A percentile compares a stretch with the other conserved stretches of the same genome.
These are phyloP conservation scores for Patella vulgata DNA, from an alignment of 1,140 invertebrate species.

Conservation along the genomic window DNA sequence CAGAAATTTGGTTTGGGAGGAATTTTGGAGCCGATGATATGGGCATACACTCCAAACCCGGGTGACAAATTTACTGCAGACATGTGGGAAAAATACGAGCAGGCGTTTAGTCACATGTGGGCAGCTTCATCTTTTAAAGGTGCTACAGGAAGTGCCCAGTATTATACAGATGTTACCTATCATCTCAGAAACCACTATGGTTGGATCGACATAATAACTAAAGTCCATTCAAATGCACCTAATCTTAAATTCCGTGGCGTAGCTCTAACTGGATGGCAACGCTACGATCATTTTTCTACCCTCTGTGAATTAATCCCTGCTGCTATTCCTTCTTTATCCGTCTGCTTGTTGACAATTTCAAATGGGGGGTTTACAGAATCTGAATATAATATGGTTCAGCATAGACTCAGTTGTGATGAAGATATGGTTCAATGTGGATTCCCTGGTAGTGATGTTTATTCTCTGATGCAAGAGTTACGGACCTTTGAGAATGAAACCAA, in stretches of 20 bases:
- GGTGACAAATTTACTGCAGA: slow-evolving; percentile 71
- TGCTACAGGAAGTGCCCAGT: slow-evolving; percentile 72
- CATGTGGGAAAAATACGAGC: slow-evolving; percentile 76
- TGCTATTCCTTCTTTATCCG: slow-evolving; percentile 79
- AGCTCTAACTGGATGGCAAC: slow-evolving; percentile 76
- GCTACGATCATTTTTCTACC: slow-evolving; percentile 90
- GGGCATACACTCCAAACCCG: slow-evolving; percentile 71
- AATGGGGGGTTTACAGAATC: slow-evolving; percentile 30
- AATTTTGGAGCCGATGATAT: slow-evolving; percentile 67
- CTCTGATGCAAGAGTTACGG: slow-evolving; percentile 22
- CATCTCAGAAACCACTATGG: slow-evolving; percentile 77
- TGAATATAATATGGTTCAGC: not conserved
- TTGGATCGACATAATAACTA: slow-evolving; percentile 75
- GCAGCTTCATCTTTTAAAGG: slow-evolving; percentile 88
- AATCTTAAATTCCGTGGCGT: slow-evolving; percentile 69
- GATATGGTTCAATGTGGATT: slow-evolving; percentile 20
- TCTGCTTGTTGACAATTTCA: slow-evolving; percentile 68
- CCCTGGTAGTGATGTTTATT: slow-evolving; percentile 30
- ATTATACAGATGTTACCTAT: slow-evolving; percentile 71
- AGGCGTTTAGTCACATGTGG: slow-evolving; percentile 88
- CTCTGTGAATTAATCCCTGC: slow-evolving; percentile 86
- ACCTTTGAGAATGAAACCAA: slow-evolving; percentile 2
- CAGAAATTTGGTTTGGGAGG: slow-evolving; percentile 67
- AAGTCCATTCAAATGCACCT: slow-evolving; percentile 21
- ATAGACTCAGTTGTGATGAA: not conserved